Base-by-base conservation (phyloP, 2,113 vertebrate species). In the Ardeotis arabs region DNA sequence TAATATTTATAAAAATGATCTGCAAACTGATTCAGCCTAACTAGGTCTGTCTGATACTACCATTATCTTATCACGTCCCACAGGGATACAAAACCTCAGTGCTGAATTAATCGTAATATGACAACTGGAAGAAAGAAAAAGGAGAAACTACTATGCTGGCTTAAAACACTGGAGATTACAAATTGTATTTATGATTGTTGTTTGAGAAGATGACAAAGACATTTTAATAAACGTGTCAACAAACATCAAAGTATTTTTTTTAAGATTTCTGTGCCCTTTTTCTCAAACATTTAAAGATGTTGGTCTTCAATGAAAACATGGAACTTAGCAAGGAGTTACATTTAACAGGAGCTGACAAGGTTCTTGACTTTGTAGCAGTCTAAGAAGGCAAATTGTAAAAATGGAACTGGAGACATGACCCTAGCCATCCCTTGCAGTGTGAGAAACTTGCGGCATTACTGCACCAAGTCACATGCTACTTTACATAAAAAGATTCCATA, bases 1-100 rank as follows among this genome's bases (percentile, higher is more conserved):
- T 93, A 95, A 96, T 93, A 95, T 95, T 97, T 91, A 94, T 85
- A 66, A 95, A 93, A 95, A 83, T 15, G 3, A 66, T 91, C 72
- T 93, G 81, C 56, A 95, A 55, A 79, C 63, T 69, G 55, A 72
- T 83, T 90, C 41, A 85, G 59, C 60, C 74, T 67, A 95, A 60
- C 84, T 85, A 59, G 87, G 74, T 87, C 89, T 95, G 90, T 47
- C 93, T 86, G 72, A 44, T 62, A 79, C 58, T 77, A 49, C 55
- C 77, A 86, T 90, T 95, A 96, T 95, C 90, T 94, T 95, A 84
- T 84, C 92, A 60, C 52, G 72, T 90, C 24, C 39, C 89, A 78
- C 24, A 50, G 10, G 44, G 60, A 44, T 72, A 76, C 27, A 58
- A 60, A 95, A 70, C 67, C 55, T 95, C 64, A 87, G 27, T 53